Conservation (phyloP, 2,797 vertebrate species). For the Petrocephalus sullivani region DNA sequence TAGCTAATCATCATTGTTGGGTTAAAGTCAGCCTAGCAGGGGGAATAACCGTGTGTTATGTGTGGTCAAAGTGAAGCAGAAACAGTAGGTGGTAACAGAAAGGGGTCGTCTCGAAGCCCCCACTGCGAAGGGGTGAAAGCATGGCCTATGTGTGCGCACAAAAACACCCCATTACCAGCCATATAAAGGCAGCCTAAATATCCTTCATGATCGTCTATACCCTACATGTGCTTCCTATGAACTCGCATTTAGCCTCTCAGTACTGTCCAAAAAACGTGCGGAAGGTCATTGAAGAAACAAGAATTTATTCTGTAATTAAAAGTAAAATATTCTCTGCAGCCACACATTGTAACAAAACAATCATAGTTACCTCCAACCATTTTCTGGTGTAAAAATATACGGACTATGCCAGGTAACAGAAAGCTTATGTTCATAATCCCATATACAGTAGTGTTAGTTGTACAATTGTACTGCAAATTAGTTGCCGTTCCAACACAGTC, state of each 20-base stretch:
- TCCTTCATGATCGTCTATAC: background rate
- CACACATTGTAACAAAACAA: background rate
- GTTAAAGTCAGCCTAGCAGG: background rate
- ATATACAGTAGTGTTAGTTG: background rate
- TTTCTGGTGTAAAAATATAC: background rate
- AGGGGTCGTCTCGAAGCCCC: background rate
- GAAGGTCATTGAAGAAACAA: background rate
- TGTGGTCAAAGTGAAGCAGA: background rate
- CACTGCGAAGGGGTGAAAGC: background rate
- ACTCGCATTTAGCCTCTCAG: background rate
- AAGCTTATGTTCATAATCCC: background rate
- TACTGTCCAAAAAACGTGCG: background rate
- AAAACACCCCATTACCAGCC: background rate
- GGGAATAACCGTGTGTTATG: background rate
- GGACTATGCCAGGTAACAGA: background rate
- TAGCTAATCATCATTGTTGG: background rate
- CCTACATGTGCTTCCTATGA: background rate
- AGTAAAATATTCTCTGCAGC: background rate
- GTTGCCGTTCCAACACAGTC: background rate
- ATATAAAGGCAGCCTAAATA: background rate
- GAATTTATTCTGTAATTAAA: background rate
- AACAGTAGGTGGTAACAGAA: background rate
- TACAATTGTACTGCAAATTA: background rate
- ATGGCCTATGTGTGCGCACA: background rate
- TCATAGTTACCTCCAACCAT: background rate